Conservation (phyloP, 2,797 vertebrate species). For the Pelodytes ibericus region DNA sequence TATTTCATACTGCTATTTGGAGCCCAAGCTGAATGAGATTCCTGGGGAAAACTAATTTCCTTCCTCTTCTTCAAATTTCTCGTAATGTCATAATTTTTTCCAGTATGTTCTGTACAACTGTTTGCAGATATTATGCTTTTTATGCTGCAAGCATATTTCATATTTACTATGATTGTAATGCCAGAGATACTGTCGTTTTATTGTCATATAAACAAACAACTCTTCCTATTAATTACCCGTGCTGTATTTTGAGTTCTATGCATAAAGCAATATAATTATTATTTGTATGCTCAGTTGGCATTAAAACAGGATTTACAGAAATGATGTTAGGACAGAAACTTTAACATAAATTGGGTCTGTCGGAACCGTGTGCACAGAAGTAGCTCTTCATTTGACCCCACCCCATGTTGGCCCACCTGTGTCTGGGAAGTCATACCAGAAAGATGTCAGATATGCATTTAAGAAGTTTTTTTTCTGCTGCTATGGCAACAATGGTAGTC, state of each 20-base stretch:
- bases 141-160: conserved; percentile 27
- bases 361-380: too few species aligned
- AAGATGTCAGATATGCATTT: too few species aligned
- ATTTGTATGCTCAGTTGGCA: neutral
- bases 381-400: too few species aligned
- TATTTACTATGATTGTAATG: conserved; percentile 17
- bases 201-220: conserved; percentile 5
- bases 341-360: too few species aligned
- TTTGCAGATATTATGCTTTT: conserved; percentile 32
- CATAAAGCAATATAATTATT: neutral
- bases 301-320: neutral
- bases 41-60: conserved; percentile 33
- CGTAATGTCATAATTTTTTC: conserved; percentile 36
- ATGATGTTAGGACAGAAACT: neutral
- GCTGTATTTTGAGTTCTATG: neutral
- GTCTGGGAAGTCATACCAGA: too few species aligned
- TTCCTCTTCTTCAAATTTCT: conserved; percentile 15
- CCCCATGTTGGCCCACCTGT: too few species aligned
- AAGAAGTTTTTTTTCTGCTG: too few species aligned
- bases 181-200: neutral
- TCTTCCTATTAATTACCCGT: neutral
- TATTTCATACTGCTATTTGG: conserved; percentile 28
- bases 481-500: too few species aligned
- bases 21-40: conserved; percentile 10
- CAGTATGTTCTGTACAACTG: conserved; percentile 12